Conservation (phyloP, 2,888 invertebrate species). For the Drosophila mercatorum region DNA sequence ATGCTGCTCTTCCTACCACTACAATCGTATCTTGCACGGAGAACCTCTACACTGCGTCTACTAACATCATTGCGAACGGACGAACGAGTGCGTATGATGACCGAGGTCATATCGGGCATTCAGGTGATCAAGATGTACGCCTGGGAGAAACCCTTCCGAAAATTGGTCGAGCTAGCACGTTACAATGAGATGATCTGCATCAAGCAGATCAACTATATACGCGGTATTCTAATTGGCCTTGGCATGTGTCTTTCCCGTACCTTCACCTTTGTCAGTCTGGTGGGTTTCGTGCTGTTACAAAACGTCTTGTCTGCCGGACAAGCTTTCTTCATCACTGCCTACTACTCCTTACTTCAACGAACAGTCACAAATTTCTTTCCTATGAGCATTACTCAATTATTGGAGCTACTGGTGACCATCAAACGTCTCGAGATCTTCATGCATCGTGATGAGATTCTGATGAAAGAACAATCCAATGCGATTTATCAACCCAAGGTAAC, state of each 20-base stretch:
- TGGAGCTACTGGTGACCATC: slow-evolving; percentile 87
- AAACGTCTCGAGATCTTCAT: slow-evolving; percentile 86
- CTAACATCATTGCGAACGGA: slow-evolving; percentile 94
- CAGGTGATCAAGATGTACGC: slow-evolving; percentile 98
- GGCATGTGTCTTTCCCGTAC: slow-evolving; percentile 95
- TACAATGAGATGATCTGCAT: slow-evolving; percentile 87
- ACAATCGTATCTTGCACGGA: slow-evolving; percentile 91
- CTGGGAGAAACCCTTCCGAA: slow-evolving; percentile 95
- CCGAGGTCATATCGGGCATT: slow-evolving; percentile 94
- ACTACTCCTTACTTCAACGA: slow-evolving; percentile 93
- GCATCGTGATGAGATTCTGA: slow-evolving; percentile 86
- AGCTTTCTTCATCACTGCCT: slow-evolving; percentile 94
- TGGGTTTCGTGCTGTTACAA: slow-evolving; percentile 89
- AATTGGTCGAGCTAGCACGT: slow-evolving; percentile 89
- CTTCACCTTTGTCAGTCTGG: slow-evolving; percentile 93
- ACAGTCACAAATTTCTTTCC: slow-evolving; percentile 96
- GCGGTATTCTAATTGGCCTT: slow-evolving; percentile 91
- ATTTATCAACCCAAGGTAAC: slow-evolving; percentile 19
- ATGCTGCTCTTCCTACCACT: slow-evolving; percentile 89
- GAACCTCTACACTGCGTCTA: slow-evolving; percentile 86
- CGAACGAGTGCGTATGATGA: slow-evolving; percentile 95
- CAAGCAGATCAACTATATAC: slow-evolving; percentile 90
- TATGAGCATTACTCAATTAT: slow-evolving; percentile 69
- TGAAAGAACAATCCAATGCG: slow-evolving; percentile 68
- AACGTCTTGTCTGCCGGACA: slow-evolving; percentile 91